Percentiles rank a stretch among this genome's conserved stretches.
These are phyloP conservation scores for Drosophila vallismaia DNA, from an alignment of 2,888 invertebrate species.

Conservation along the genomic window DNA sequence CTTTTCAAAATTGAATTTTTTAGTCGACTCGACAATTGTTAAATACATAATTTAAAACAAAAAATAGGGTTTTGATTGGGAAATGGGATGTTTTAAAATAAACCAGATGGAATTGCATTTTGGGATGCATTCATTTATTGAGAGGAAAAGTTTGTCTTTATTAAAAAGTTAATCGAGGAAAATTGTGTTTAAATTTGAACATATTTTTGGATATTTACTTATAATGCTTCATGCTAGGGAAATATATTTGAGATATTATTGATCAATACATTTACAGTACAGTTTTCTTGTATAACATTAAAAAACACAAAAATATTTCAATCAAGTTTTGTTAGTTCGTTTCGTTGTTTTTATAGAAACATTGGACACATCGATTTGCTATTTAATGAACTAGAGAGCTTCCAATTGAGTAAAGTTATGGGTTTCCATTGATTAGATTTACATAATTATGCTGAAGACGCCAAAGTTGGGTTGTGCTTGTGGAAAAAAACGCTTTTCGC, in stretches of 20 bases:
- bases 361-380: conserved; percentile 51
- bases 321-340: conserved; percentile 36
- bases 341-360: conserved; percentile 49
- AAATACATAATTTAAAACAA: not conserved
- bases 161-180: conserved; percentile 35
- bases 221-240: conserved; percentile 68
- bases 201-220: conserved; percentile 45
- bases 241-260: conserved; percentile 36
- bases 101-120: conserved; percentile 40
- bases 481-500: conserved; percentile 41
- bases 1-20: not conserved
- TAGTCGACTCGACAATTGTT: not conserved
- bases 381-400: conserved; percentile 73
- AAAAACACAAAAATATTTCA: conserved; percentile 24
- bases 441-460: conserved; percentile 49
- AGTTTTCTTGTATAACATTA: conserved; percentile 35
- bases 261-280: conserved; percentile 23
- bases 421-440: conserved; percentile 42
- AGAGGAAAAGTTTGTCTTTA: conserved; percentile 55
- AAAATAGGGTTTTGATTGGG: not conserved
- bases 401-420: conserved; percentile 61
- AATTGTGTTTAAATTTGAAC: conserved; percentile 24
- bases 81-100: not conserved
- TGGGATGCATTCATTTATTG: conserved; percentile 54
- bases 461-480: conserved; percentile 53